Percentiles rank a stretch among this genome's conserved stretches.
Evolutionary conservation across 1,140 invertebrate genomes (phyloP).

Genomic region (Sycophaga agraensis): DNA sequence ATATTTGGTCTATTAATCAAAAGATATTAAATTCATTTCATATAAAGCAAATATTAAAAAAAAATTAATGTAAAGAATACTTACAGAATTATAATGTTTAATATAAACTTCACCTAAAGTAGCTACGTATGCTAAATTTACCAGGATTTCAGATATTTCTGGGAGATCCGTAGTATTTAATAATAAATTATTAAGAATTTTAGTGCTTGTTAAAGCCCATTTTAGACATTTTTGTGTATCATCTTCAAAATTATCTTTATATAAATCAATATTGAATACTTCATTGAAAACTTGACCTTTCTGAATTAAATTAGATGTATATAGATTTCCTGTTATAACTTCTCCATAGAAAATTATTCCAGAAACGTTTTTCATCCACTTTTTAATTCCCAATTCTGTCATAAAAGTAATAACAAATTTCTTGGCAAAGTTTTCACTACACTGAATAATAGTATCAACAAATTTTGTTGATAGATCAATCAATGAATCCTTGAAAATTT

Average conservation of each 20-base stretch:
- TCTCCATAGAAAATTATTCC: conserved; percentile 44
- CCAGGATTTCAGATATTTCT: conserved; percentile 34
- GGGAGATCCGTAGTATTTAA: conserved; percentile 28
- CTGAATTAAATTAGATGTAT: conserved; percentile 34
- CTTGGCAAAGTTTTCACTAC: conserved; percentile 19
- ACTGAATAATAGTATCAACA: conserved; percentile 48
- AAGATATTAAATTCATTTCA: conserved; percentile 10
- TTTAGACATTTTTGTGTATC: conserved; percentile 43
- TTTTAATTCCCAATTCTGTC: conserved; percentile 38
- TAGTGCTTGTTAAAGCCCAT: conserved; percentile 47
- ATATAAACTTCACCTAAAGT: conserved; percentile 39
- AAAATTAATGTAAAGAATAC: conserved; percentile 18
- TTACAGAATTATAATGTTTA: conserved; percentile 46
- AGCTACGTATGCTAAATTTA: conserved; percentile 39
- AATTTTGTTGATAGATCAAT: conserved; percentile 52
- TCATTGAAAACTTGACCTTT: conserved; percentile 35
- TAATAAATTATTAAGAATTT: conserved; percentile 45
- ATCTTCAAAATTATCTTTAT: conserved; percentile 32
- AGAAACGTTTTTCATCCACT: conserved; percentile 43
- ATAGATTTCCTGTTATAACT: conserved; percentile 45
- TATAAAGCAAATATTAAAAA: background rate
- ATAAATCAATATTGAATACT: conserved; percentile 34
- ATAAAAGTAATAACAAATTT: conserved; percentile 39
- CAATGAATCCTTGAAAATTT: conserved; percentile 42
- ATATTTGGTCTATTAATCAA: conserved; percentile 44